Conservation (phyloP, 2,113 vertebrate genomes). For the Alectura lathami region DNA sequence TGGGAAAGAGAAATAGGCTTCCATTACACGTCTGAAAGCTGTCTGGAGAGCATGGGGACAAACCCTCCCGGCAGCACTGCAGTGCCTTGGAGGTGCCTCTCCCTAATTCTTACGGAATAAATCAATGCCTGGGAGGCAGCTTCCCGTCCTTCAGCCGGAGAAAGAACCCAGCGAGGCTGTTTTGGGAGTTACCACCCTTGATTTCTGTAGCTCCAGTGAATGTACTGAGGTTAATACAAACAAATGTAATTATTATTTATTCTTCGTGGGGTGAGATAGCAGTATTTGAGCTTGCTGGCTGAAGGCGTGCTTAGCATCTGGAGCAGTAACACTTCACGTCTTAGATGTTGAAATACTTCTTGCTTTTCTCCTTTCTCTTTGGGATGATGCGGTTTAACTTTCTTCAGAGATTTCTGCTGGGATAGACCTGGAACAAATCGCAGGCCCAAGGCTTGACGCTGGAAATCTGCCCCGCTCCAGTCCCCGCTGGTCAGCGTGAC, state of each 20-base stretch:
- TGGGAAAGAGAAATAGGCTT: not conserved
- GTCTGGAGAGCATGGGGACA: not conserved
- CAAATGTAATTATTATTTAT: conserved; percentile 7
- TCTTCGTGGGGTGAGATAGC: not conserved
- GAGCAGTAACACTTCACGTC: not conserved
- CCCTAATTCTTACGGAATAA: not conserved
- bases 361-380: not conserved
- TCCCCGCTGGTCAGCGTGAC: not conserved
- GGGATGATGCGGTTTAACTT: not conserved
- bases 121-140: conserved; percentile 17
- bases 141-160: not conserved
- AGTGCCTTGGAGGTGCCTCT: conserved; percentile 1
- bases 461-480: not conserved
- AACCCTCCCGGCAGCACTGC: not conserved
- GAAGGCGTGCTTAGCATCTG: not conserved
- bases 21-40: not conserved
- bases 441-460: not conserved
- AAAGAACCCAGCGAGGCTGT: not conserved
- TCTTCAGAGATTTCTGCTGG: not conserved
- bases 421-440: not conserved
- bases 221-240: not conserved
- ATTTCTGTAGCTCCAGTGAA: not conserved
- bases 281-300: not conserved
- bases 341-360: not conserved
- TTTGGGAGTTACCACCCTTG: not conserved